Evolutionary conservation across 2,113 vertebrate genomes (phyloP), one percentile per base, ranked within the genome.

Genomic region (Abramis brama): DNA sequence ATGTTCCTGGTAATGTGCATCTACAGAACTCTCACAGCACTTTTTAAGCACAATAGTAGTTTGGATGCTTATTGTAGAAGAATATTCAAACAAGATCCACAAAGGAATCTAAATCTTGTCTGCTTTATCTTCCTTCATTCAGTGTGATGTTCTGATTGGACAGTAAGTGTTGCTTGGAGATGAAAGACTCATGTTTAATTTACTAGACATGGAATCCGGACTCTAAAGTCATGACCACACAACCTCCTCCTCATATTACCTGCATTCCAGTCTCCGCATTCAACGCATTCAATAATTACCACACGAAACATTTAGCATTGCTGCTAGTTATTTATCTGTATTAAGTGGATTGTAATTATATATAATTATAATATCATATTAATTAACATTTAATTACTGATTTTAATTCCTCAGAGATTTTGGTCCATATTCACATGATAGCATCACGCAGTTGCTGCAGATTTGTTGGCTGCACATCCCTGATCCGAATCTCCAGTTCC

Each of bases 1-100:
- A 52, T 57, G 25, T 70, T 43, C 10, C 62, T 25, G 50, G 47
- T 79, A 11, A 70, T 57, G 33, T 19, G 25, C 47, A 59, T 85
- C 59, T 47, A 39, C 71, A 33, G 47, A 55, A n/a, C 43, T 75
- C 75, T 55, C 75, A 77, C 45, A 77, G 75, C 33, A 84, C 64
- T 71, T 82, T 30, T 21, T 0, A 66, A 47, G n/a, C 0, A 17
- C 33, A 39, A 17, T 66, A 27, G 27, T 64, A 64, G 33, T 15
- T 30, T 45, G 43, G 60, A 25, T 52, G 75, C 8, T 27, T 77
- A 55, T 77, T 77, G 50, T 21, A 55, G 47, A 55, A 30, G 27
- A 27, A 10, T 55, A 33, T 77, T 75, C 73, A 75, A 27, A 74
- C 2, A 25, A 25, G 43, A 74, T 47, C 12, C 12, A 74, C n/a